Percentiles rank a stretch among this genome's conserved stretches.
Evolutionary conservation across 2,888 invertebrate genomes (phyloP).

Genomic region (Leptopilina drosophilae): DNA sequence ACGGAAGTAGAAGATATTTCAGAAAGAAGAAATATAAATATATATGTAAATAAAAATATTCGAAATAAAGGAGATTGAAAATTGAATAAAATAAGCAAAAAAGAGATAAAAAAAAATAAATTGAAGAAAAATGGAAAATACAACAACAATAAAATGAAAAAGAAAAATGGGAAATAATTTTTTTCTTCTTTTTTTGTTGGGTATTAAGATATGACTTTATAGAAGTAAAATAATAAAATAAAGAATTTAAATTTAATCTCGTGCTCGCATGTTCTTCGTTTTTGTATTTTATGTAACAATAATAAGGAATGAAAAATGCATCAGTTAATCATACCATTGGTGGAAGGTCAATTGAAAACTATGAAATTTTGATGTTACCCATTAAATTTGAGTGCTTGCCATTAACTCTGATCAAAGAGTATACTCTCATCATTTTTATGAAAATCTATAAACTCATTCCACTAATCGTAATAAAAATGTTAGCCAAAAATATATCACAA

Average conservation of each 20-base stretch:
- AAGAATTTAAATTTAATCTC: slow-evolving; percentile 2
- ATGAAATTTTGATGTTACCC: slow-evolving; percentile 1
- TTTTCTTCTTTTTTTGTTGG: no score
- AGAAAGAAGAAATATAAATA: no score
- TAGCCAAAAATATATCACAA: not conserved
- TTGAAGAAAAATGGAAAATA: no score
- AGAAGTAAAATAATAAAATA: not conserved
- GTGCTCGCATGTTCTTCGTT: not conserved
- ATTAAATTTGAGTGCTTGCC: not conserved
- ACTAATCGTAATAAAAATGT: not conserved
- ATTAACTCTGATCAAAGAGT: slow-evolving; percentile 17
- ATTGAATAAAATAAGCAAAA: no score
- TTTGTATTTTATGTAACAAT: slow-evolving; percentile 4
- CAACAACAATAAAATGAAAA: no score
- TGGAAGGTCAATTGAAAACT: slow-evolving; percentile 11
- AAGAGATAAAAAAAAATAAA: no score
- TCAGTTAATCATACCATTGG: slow-evolving; percentile 5
- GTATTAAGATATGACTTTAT: no score
- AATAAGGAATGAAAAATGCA: slow-evolving; percentile 2
- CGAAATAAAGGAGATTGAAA: no score
- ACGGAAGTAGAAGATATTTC: no score
- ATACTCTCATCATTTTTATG: not conserved
- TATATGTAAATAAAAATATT: no score
- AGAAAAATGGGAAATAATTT: no score
- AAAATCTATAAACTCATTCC: not conserved